Evolutionary conservation across 1,140 invertebrate species (phyloP), one percentile per base, ranked within the genome.

Genomic region (Drosophila suzukii): DNA sequence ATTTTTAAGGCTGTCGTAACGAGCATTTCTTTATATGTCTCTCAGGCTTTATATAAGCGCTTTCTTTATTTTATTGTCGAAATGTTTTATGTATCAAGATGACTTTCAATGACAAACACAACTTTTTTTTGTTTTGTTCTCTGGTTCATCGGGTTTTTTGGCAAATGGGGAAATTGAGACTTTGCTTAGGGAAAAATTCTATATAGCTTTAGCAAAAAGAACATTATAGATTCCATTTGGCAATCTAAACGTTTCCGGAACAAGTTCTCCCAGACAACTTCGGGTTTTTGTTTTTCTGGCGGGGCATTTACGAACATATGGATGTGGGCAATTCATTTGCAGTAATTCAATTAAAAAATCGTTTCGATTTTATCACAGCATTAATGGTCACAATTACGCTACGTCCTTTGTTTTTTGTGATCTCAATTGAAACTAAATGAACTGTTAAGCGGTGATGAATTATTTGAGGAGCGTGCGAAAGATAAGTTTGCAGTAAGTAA

Each of bases 311-410:
- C 30, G 47, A 38, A 53, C 11, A 63, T 46, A 63, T 36, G 20
- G 17, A 27, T 68, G 62, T 39, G 24, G 34, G 38, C 12, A 49
- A 51, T 62, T 47, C 41, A 51, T 60, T 53, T 73, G 46, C 54
- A 30, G 56, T 65, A 66, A 77, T 58, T 79, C 56, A 75, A 82
- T 82, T 83, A 66, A 71, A 68, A 59, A 75, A 59, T 55, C 54
- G 47, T 75, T 82, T 75, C n/a, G 49, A 49, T 80, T 84, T 62
- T 66, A 61, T 75, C 59, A 39, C 59, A 46, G 44, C 46, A 67
- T 70, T 79, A 82, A 72, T 59, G 53, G 50, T 43, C 54, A 49
- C 54, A 54, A 71, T 63, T 56, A 32, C 11, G 15, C 32, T 8
- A 13, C 17, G 62, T 61, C 44, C 36, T 56, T 34, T 56, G 61